Base-by-base conservation (phyloP, 2,888 invertebrate genomes). In the Euproctis similis region DNA sequence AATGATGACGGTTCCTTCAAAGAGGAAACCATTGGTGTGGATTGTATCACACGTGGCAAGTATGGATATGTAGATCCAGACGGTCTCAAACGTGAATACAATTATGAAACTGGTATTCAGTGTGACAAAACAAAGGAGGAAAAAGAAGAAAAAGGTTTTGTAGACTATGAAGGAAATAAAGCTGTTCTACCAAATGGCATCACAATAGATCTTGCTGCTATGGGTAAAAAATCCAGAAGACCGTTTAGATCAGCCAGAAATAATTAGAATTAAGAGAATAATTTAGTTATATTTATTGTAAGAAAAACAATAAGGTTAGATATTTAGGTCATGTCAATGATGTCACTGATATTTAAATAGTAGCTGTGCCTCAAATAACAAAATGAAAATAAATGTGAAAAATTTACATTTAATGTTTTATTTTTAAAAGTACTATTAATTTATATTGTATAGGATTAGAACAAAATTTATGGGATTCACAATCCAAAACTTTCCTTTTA, bases 1-100 rank as follows among this genome's bases (percentile, higher is more conserved):
- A 94, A 94, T 62, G 94, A 94, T 51, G 94, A 94, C 55, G 94
- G 94, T 11, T 91, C 92, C 1, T 94, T 92, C 71, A 94, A 94
- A 62, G 94, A 94, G 63, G 94, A 94, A 77, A 87, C 89, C 5
- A 92, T 94, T 46, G 94, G 94, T 23, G 81, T 87, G 7, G 92
- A 94, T 66, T 92, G 92, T 54, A 69, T 92, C 35, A 91, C 91
- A 7, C 87, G 90, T 39, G 93, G 93, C 24, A 92, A 90, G 59
- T 94, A 94, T 59, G 94, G 94, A 16, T 94, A 94, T 63, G 86
- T 93, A 5, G 93, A 94, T 67, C 93, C 93, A 0, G 94, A 94
- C 59, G 94, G 93, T 44, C 77, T 92, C 21, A 89, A 91, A 55
- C 88, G 94, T 5, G 93, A 94, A 62, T 94, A 93, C 69, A 88